phyloP scores from a whole-genome alignment of 2,888 invertebrate species.

The Standfussiana lucernea region DNA sequence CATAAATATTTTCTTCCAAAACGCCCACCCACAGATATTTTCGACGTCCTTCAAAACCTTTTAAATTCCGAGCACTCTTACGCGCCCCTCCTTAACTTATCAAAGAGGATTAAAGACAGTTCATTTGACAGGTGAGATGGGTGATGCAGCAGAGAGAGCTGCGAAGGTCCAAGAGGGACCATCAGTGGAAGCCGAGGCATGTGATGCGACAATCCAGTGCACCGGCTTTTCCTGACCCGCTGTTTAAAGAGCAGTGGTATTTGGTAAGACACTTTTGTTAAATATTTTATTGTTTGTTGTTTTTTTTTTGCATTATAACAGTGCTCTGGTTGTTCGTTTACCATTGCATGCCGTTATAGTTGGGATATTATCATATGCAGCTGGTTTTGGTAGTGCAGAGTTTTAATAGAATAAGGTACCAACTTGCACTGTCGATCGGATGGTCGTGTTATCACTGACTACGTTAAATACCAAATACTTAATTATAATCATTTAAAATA shows the following conservation, averaged over 20 bases:
- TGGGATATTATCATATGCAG: background rate
- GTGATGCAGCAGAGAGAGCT: slow-evolving; percentile 98
- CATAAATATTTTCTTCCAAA: background rate
- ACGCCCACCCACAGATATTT: background rate
- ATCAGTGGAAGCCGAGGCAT: slow-evolving; percentile 87
- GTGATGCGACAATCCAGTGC: slow-evolving; percentile 85
- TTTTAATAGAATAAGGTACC: background rate
- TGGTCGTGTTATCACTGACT: background rate
- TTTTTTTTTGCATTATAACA: background rate
- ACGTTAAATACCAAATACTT: too few species aligned
- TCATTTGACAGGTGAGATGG: slow-evolving; percentile 94
- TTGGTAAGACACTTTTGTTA: slow-evolving; percentile 92
- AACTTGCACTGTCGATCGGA: background rate
- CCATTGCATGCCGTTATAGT: background rate
- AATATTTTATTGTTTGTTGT: background rate
- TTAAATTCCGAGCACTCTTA: slow-evolving; percentile 24
- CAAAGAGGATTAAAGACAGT: slow-evolving; percentile 43
- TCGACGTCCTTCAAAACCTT: slow-evolving; percentile 1
- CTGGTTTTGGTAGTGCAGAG: background rate
- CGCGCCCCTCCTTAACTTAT: slow-evolving; percentile 17
- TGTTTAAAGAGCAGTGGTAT: slow-evolving; percentile 92
- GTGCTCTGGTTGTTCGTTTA: background rate
- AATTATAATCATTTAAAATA: too few species aligned
- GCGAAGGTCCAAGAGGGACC: slow-evolving; percentile 96
- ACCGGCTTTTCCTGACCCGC: slow-evolving; percentile 95